Evolutionary conservation across 2,113 vertebrate species (phyloP).

Genomic region (Podilymbus podiceps): DNA sequence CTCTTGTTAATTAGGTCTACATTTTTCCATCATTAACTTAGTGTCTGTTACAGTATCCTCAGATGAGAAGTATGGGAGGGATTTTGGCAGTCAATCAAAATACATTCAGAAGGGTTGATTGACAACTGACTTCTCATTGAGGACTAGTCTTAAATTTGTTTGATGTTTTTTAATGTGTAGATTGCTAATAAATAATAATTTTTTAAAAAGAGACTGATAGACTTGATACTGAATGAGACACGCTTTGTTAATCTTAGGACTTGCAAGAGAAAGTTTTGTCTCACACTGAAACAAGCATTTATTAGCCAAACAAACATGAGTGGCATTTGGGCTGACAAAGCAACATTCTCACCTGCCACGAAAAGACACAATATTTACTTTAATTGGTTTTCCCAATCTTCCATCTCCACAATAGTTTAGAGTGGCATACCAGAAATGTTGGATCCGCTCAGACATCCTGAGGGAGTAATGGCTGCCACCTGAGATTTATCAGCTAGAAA

Average conservation of each 20-base stretch:
- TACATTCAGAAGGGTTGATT: background rate
- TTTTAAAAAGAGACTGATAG: background rate
- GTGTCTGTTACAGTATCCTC: background rate
- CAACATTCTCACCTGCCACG: background rate
- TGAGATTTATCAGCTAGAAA: background rate
- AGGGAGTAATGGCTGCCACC: background rate
- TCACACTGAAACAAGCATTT: background rate
- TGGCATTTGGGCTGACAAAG: background rate
- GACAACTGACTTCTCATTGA: background rate
- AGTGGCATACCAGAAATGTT: background rate
- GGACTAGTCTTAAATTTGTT: background rate
- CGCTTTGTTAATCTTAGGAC: background rate
- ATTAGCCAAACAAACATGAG: background rate
- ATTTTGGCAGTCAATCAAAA: background rate
- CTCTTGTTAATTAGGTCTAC: background rate
- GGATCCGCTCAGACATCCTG: background rate
- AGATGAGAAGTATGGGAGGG: background rate
- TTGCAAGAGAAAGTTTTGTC: background rate
- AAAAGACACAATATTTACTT: background rate
- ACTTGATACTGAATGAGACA: background rate
- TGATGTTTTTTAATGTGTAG: background rate
- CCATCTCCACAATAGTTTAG: background rate
- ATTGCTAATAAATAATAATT: background rate
- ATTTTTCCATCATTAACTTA: background rate
- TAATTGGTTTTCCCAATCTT: background rate